These are phyloP conservation scores for Morpho deidamia DNA, from an alignment of 2,888 invertebrate species.

Conservation along the genomic window DNA sequence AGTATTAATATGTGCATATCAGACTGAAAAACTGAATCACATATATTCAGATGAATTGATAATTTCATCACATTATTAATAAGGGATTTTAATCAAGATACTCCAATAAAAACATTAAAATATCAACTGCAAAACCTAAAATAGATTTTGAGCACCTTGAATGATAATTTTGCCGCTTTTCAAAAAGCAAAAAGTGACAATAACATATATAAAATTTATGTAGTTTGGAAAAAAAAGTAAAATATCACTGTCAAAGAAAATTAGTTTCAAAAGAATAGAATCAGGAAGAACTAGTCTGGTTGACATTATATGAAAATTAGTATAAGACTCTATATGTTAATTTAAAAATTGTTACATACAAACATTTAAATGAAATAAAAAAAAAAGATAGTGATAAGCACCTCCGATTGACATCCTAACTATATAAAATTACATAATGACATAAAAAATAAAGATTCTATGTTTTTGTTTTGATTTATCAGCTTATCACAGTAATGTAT, in stretches of 20 bases:
- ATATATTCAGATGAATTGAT: too few species aligned
- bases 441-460: too few species aligned
- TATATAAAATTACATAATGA: too few species aligned
- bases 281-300: slow-evolving; percentile 2
- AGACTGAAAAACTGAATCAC: too few species aligned
- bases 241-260: slow-evolving; percentile 18
- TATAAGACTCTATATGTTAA: background rate
- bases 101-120: background rate
- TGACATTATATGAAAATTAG: slow-evolving; percentile 17
- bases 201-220: slow-evolving; percentile 5
- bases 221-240: slow-evolving; percentile 22
- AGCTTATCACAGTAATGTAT: too few species aligned
- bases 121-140: background rate
- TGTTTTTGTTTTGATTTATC: too few species aligned
- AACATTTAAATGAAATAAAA: background rate
- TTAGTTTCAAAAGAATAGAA: slow-evolving; percentile 15
- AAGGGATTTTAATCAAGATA: too few species aligned
- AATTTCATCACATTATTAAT: too few species aligned
- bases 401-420: too few species aligned
- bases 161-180: background rate
- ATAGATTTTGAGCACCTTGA: slow-evolving; percentile 8
- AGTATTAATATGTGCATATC: too few species aligned
- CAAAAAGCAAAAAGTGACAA: slow-evolving; percentile 1
- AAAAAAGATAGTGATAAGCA: too few species aligned
- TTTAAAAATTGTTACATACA: background rate